phyloP scores from a whole-genome alignment of 2,113 vertebrate genomes.

The Motacilla tschutschensis region DNA sequence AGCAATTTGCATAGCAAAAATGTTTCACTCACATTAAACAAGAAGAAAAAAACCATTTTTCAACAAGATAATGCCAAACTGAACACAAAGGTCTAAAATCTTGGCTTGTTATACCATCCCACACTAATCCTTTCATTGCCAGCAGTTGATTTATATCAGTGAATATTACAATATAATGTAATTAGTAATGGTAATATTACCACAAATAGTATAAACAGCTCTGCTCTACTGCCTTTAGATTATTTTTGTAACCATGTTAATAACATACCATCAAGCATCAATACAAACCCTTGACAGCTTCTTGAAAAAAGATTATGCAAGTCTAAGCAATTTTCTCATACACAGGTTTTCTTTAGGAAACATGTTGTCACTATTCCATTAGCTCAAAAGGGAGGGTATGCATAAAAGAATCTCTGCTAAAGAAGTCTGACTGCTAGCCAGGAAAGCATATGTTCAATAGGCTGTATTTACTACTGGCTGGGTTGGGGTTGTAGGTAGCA shows the following conservation, averaged over 20 bases:
- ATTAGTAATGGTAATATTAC: conserved; percentile 39
- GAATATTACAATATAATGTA: conserved; percentile 15
- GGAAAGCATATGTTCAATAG: conserved; percentile 25
- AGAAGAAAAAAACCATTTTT: neutral
- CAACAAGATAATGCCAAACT: neutral
- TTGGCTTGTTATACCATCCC: neutral
- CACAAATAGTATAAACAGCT: conserved; percentile 27
- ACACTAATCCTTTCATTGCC: neutral
- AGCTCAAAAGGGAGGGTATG: neutral
- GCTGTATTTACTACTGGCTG: conserved; percentile 1
- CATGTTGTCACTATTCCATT: conserved; percentile 40
- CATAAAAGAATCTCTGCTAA: conserved; percentile 12
- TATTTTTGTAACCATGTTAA: conserved; percentile 46
- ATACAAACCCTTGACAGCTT: conserved; percentile 36
- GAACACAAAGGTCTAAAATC: conserved; percentile 11
- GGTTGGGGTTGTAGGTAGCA: conserved; percentile 1
- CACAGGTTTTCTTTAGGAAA: conserved; percentile 47
- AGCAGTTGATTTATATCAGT: conserved; percentile 32
- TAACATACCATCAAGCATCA: conserved; percentile 34
- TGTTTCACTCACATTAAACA: neutral
- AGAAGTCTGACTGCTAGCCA: conserved; percentile 36
- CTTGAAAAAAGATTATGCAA: conserved; percentile 34
- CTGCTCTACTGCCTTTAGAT: conserved; percentile 32
- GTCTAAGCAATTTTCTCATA: conserved; percentile 47
- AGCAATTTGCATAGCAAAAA: neutral